Evolutionary conservation across 2,888 invertebrate species (phyloP), one percentile per base, ranked within the genome.

Genomic region (Andrena camellia): DNA sequence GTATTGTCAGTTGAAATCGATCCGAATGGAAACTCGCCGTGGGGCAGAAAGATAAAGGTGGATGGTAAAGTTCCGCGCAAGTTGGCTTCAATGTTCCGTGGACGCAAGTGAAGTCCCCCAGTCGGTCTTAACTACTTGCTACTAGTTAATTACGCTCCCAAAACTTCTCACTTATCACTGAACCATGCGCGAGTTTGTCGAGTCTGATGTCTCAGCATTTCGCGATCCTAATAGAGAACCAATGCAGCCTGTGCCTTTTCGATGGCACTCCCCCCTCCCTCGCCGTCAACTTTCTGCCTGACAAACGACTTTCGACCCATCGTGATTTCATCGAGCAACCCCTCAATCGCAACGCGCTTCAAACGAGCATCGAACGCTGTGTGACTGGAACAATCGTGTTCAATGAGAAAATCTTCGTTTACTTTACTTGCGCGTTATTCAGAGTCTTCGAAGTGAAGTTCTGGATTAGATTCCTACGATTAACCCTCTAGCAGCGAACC

Each of bases 81-180:
- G 85, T 87, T 84, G 87, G 84, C 77, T 87, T 60, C 60, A 81
- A 87, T 74, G 87, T 85, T 84, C 75, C 50, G 52, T 29, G 52
- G 77, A 59, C 68, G 81, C 71, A 54, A 84, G 77, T 71, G 42
- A 71, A 72, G 85, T 75, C 77, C 85, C 75, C 79, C 81, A 81
- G 78, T 67, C 75, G 52, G 57, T 84, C 71, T 42, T 81, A 86
- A 87, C 81, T 84, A 87, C 81, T 81, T 81, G 73, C 74, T 50
- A 54, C 63, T 72, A 81, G 87, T 81, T 86, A 86, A 87, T 86
- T 87, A 87, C 79, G 72, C 50, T 66, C 57, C 70, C 81, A 85
- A 75, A 86, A 86, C 85, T 86, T 86, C 84, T 84, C 81, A 87
- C 86, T 86, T 76, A 86, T 79, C 73, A 78, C 33, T 60, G 72